These are phyloP conservation scores for Astyanax mexicanus DNA, from an alignment of 2,797 vertebrate genomes.

Conservation along the genomic window DNA sequence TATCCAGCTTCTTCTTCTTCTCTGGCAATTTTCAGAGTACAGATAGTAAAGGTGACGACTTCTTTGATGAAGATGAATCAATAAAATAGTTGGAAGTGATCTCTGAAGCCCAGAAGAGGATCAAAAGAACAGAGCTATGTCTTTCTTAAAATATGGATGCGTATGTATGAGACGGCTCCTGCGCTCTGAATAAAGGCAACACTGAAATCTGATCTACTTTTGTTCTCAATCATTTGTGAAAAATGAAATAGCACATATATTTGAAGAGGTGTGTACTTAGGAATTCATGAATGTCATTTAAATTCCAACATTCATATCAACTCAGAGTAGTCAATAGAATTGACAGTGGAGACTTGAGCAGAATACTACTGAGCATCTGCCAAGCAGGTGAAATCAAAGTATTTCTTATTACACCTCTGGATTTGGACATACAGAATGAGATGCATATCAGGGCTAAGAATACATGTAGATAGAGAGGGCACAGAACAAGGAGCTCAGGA, in stretches of 20 bases:
- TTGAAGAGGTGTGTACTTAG: too few species aligned
- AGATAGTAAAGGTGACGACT: constrained; percentile 14
- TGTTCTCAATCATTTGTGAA: too few species aligned
- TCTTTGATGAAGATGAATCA: constrained; percentile 22
- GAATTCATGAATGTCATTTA: neutral
- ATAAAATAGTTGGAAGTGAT: constrained; percentile 12
- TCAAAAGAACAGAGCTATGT: constrained; percentile 1
- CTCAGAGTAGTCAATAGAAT: neutral
- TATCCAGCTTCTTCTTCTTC: neutral
- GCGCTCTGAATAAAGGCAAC: too few species aligned
- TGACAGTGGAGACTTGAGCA: neutral
- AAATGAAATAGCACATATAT: too few species aligned
- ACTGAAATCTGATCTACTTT: too few species aligned
- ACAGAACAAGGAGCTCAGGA: too few species aligned
- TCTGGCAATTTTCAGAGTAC: neutral
- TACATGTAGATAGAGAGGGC: neutral
- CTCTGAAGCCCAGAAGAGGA: constrained; percentile 18
- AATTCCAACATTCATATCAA: neutral
- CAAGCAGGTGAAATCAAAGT: neutral
- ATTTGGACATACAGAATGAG: too few species aligned
- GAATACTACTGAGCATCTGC: neutral
- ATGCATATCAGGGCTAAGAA: too few species aligned
- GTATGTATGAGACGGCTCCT: too few species aligned
- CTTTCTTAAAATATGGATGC: neutral
- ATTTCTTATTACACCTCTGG: too few species aligned